phyloP scores from a whole-genome alignment of 2,797 vertebrate genomes.

The Hyperoplus immaculatus region DNA sequence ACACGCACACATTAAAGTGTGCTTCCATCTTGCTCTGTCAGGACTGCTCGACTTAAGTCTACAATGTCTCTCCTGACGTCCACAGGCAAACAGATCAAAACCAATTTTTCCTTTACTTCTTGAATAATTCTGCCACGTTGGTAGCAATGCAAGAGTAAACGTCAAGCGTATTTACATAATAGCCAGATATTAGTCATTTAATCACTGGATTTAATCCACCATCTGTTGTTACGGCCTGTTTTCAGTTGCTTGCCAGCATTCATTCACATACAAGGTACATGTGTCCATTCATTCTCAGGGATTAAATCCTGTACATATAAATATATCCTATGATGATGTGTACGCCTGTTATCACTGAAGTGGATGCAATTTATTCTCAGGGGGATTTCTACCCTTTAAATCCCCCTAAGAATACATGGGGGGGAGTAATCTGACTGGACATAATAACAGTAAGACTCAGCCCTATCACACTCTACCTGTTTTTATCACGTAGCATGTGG shows the following conservation, averaged over 20 bases:
- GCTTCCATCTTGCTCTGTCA: constrained; percentile 22
- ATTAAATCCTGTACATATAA: constrained; percentile 25
- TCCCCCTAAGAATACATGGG: too few relatives aligned
- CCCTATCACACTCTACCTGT: constrained; percentile 84
- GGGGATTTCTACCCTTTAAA: neutral
- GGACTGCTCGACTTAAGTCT: constrained; percentile 10
- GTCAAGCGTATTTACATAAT: constrained; percentile 68
- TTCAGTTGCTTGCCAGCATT: constrained; percentile 50
- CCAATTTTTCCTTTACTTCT: constrained; percentile 6
- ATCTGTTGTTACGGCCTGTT: constrained; percentile 66
- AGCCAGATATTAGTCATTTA: constrained; percentile 71
- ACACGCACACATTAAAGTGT: constrained; percentile 17
- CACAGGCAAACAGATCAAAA: constrained; percentile 35
- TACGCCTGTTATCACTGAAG: neutral
- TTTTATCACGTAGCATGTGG: constrained; percentile 92
- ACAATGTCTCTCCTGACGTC: constrained; percentile 38
- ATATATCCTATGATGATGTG: constrained; percentile 16
- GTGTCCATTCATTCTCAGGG: constrained; percentile 59
- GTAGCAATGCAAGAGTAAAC: constrained; percentile 38
- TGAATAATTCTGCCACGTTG: constrained; percentile 26
- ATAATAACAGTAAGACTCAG: neutral
- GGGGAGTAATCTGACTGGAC: neutral
- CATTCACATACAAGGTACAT: constrained; percentile 46
- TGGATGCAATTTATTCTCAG: neutral
- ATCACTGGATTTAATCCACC: constrained; percentile 73